Evolutionary conservation across 2,888 invertebrate species (phyloP).

Genomic region (Incurvaria masculella): DNA sequence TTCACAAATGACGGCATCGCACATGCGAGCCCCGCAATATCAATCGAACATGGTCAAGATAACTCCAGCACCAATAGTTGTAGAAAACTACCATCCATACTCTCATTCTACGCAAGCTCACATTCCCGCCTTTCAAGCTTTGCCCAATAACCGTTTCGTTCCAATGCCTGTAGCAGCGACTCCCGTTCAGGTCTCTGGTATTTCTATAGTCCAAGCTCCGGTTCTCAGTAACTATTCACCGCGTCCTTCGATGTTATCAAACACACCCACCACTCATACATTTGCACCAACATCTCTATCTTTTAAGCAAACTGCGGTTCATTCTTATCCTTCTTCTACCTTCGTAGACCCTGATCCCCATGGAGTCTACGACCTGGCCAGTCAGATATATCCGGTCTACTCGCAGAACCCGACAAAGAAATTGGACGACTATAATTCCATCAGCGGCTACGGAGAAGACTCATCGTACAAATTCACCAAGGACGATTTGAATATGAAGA

Average conservation of each 20-base stretch:
- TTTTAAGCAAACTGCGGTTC: slow-evolving; percentile 18
- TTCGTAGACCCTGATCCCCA: slow-evolving; percentile 50
- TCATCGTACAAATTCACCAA: slow-evolving; percentile 39
- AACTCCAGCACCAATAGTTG: slow-evolving; percentile 33
- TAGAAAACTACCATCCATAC: slow-evolving; percentile 26
- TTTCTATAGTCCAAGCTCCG: slow-evolving; percentile 38
- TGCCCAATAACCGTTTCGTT: slow-evolving; percentile 56
- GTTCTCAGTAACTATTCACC: slow-evolving; percentile 32
- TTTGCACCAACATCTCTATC: slow-evolving; percentile 24
- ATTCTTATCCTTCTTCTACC: slow-evolving; percentile 37
- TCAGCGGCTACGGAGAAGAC: slow-evolving; percentile 46
- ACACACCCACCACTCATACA: slow-evolving; percentile 25
- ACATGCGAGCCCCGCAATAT: slow-evolving; percentile 27
- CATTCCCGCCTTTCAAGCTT: slow-evolving; percentile 30
- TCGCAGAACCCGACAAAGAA: slow-evolving; percentile 35
- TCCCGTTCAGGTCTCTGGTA: slow-evolving; percentile 27
- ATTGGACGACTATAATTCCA: slow-evolving; percentile 47
- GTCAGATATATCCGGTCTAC: slow-evolving; percentile 27
- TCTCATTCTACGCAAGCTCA: slow-evolving; percentile 18
- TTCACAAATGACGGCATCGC: slow-evolving; percentile 40
- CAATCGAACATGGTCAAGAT: slow-evolving; percentile 24
- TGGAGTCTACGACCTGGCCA: slow-evolving; percentile 42
- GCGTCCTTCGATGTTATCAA: slow-evolving; percentile 21
- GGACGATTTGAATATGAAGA: slow-evolving; percentile 46
- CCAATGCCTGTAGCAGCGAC: slow-evolving; percentile 35